Conservation (phyloP, 1,140 invertebrate species). For the Heliconius hermathena region DNA sequence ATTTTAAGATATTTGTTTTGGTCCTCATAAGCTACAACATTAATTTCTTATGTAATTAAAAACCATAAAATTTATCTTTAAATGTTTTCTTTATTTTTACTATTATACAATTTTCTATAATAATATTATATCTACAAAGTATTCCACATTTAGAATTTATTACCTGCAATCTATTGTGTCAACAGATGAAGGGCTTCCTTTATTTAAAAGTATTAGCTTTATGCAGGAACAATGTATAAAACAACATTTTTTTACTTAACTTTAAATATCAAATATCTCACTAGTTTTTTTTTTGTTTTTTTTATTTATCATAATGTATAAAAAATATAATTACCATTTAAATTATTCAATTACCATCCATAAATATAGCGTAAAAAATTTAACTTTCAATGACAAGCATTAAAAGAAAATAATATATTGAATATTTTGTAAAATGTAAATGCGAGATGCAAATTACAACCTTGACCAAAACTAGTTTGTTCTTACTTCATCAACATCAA, state of each 20-base stretch:
- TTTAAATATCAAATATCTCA: neutral
- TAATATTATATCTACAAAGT: neutral
- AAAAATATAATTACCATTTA: neutral
- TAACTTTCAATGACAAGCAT: constrained; percentile 19
- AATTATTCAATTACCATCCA: neutral
- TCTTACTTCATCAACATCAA: constrained; percentile 20
- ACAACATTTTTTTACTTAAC: neutral
- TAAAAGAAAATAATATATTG: constrained; percentile 24
- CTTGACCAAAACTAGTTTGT: constrained; percentile 38
- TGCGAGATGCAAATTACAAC: constrained; percentile 24
- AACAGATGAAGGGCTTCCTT: constrained; percentile 9
- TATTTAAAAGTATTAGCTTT: constrained; percentile 1
- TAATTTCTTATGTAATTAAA: neutral
- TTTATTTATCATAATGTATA: no score
- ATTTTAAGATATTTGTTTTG: neutral
- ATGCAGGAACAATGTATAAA: neutral
- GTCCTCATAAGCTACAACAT: neutral
- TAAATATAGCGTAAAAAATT: neutral
- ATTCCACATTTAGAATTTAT: neutral
- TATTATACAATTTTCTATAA: neutral
- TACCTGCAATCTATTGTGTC: neutral
- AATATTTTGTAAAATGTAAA: constrained; percentile 19
- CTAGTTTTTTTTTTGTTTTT: no score
- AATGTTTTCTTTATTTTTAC: neutral
- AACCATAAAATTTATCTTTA: neutral